phyloP scores from a whole-genome alignment of 2,797 vertebrate species.

The Bufotes viridis region DNA sequence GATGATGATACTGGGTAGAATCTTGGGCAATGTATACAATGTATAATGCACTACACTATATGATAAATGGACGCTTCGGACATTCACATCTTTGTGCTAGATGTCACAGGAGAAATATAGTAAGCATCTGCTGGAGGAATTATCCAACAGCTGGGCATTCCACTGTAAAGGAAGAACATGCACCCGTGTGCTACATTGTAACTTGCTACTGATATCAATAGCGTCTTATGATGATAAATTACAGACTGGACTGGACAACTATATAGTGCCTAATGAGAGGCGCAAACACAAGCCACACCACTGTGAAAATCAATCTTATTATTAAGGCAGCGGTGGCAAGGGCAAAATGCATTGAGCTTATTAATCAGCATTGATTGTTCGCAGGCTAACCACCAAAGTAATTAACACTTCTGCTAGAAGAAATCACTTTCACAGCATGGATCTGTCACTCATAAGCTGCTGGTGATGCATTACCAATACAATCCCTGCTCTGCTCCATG shows the following conservation, averaged over 20 bases:
- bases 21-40: neutral
- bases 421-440: constrained; percentile 60
- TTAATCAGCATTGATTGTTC: constrained; percentile 62
- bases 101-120: neutral
- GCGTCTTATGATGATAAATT: constrained; percentile 41
- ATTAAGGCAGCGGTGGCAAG: constrained; percentile 51
- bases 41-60: neutral
- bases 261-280: constrained; percentile 50
- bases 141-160: constrained; percentile 13
- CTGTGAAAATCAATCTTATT: constrained; percentile 59
- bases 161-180: neutral
- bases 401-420: constrained; percentile 61
- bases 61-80: neutral
- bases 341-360: constrained; percentile 49
- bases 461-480: constrained; percentile 53
- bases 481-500: constrained; percentile 30
- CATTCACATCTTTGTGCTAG: neutral
- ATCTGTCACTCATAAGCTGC: constrained; percentile 50
- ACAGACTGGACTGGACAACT: constrained; percentile 15
- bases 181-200: constrained; percentile 19
- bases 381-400: constrained; percentile 46
- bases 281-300: constrained; percentile 43
- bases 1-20: too few relatives aligned
- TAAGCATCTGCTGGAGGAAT: constrained; percentile 13
- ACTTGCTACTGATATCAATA: constrained; percentile 40